Conservation (phyloP, 2,113 vertebrate species). For the Labeo catla region DNA sequence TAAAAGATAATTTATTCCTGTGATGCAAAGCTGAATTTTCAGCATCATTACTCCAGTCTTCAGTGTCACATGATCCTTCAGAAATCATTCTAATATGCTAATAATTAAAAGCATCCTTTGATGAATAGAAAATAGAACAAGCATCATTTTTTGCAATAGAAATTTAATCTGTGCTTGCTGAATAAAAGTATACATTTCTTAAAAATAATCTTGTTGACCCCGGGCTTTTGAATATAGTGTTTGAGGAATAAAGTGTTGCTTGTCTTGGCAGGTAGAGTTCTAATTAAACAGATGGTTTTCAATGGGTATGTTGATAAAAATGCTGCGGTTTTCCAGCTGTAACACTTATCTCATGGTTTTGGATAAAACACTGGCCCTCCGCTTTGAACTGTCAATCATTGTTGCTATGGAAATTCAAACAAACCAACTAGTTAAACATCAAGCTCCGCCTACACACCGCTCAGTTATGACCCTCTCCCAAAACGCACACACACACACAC, state of each 20-base stretch:
- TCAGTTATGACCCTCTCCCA: neutral
- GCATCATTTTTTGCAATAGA: neutral
- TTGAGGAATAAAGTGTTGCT: neutral
- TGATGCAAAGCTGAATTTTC: neutral
- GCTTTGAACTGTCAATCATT: slow-evolving; percentile 21
- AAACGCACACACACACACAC: slow-evolving; percentile 29
- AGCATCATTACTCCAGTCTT: neutral
- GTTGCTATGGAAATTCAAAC: slow-evolving; percentile 31
- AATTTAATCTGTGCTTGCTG: neutral
- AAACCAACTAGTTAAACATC: slow-evolving; percentile 57
- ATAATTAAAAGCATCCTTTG: neutral
- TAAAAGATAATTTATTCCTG: neutral
- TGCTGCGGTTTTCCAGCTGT: neutral
- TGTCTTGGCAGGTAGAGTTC: neutral
- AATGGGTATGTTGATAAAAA: neutral
- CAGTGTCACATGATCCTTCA: neutral
- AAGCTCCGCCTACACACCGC: slow-evolving; percentile 27
- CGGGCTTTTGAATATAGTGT: neutral
- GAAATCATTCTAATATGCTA: neutral
- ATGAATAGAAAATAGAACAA: neutral
- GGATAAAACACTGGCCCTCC: neutral
- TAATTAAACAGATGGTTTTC: neutral
- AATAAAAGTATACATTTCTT: neutral
- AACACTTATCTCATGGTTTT: neutral
- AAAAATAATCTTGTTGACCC: neutral